These are phyloP conservation scores for Chaetura pelagica DNA, from an alignment of 2,113 vertebrate species.

Conservation along the genomic window DNA sequence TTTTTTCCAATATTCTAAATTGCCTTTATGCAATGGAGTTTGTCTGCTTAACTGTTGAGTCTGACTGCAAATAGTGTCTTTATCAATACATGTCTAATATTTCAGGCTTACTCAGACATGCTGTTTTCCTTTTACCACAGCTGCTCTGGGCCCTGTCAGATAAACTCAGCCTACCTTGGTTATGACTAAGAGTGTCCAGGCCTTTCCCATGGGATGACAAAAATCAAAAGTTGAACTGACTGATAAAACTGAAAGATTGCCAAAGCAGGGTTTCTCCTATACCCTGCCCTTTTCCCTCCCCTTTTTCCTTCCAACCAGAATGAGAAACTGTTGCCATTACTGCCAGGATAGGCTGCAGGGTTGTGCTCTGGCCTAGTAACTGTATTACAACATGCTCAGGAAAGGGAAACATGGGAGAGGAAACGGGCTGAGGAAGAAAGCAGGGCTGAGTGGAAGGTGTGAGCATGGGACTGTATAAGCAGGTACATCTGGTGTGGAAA, in stretches of 20 bases:
- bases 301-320: background rate
- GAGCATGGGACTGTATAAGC: background rate
- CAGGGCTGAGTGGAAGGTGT: background rate
- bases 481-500: background rate
- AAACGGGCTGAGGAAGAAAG: background rate
- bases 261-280: background rate
- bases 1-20: background rate
- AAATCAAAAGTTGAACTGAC: background rate
- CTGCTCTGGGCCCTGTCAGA: background rate
- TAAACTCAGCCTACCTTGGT: background rate
- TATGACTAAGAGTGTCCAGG: background rate
- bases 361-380: background rate
- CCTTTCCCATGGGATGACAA: background rate
- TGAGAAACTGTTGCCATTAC: rapidly evolving
- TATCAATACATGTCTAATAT: background rate
- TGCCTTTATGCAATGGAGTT: background rate
- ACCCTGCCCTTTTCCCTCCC: background rate
- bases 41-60: background rate
- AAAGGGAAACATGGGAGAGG: background rate
- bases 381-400: background rate
- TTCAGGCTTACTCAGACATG: background rate
- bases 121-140: background rate
- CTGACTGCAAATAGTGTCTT: background rate
- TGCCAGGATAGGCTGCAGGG: background rate
- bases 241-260: background rate